These are phyloP conservation scores for Masnerella sp. DNA, from an alignment of 2,888 invertebrate species.

Conservation along the genomic window DNA sequence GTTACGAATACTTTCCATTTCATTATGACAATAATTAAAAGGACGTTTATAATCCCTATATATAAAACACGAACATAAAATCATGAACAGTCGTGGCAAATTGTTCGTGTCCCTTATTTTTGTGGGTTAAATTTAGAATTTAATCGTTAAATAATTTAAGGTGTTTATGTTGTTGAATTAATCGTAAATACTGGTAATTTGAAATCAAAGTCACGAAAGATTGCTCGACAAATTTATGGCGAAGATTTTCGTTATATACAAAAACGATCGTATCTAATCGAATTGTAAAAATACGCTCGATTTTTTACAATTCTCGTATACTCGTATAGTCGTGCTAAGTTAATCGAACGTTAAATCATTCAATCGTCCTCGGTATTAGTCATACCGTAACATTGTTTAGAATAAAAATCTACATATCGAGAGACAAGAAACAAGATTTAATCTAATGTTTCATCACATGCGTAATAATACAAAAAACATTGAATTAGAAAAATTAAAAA, in stretches of 20 bases:
- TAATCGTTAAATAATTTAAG: no score
- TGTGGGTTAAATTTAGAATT: no score
- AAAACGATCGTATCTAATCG: not conserved
- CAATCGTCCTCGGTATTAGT: not conserved
- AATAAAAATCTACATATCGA: not conserved
- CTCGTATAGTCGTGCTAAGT: not conserved
- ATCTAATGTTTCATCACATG: not conserved
- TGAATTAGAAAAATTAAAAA: not conserved
- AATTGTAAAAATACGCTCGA: not conserved
- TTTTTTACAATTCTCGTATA: not conserved
- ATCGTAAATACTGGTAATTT: not conserved
- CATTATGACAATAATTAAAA: no score
- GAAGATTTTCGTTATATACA: no score
- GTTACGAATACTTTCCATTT: no score
- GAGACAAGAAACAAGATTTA: not conserved
- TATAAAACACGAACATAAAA: no score
- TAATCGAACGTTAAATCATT: conserved; percentile 9
- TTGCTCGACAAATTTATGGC: not conserved
- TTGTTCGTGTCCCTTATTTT: no score
- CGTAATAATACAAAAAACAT: not conserved
- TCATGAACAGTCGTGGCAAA: no score
- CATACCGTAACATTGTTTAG: not conserved
- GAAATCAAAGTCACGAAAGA: not conserved
- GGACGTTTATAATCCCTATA: no score
- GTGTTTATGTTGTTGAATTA: no score